These are phyloP conservation scores for Drosophila bocqueti DNA, from an alignment of 1,140 invertebrate species.

Conservation along the genomic window DNA sequence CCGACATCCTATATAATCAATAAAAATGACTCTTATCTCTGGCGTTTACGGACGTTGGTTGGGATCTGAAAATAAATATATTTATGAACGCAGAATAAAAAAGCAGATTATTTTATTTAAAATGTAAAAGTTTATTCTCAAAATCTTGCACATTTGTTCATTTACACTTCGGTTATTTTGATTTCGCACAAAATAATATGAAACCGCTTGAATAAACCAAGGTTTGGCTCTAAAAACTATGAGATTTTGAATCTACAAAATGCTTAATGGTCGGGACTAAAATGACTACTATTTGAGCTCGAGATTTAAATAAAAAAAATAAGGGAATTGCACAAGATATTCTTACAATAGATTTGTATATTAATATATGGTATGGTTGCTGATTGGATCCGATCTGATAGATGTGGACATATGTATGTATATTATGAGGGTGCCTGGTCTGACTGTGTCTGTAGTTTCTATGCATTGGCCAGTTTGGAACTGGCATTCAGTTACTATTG, in stretches of 20 bases:
- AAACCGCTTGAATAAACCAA: conserved; percentile 9
- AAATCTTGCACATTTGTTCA: conserved; percentile 48
- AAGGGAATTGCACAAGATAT: conserved; percentile 69
- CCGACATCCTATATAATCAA: conserved; percentile 1
- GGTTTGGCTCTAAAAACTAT: conserved; percentile 29
- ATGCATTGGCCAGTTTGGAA: conserved; percentile 70
- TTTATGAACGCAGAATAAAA: not conserved
- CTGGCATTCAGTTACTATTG: conserved; percentile 78
- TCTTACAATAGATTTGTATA: conserved; percentile 65
- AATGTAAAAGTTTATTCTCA: conserved; percentile 76
- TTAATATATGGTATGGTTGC: conserved; percentile 30
- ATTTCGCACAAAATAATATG: conserved; percentile 26
- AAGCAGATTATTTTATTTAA: conserved; percentile 21
- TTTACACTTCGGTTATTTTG: conserved; percentile 44
- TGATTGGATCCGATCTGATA: conserved; percentile 36
- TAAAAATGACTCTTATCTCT: conserved; percentile 3
- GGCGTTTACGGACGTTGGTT: not conserved
- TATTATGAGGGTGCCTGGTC: conserved; percentile 42
- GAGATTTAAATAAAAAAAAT: conserved; percentile 27
- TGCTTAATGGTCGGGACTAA: conserved; percentile 40
- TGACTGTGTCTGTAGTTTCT: conserved; percentile 83
- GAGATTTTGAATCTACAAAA: conserved; percentile 66
- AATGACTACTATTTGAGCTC: conserved; percentile 25
- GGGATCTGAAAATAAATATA: conserved; percentile 5
- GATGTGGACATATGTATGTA: conserved; percentile 18